phyloP scores from a whole-genome alignment of 2,888 invertebrate species.

The Lithophane leautieri region DNA sequence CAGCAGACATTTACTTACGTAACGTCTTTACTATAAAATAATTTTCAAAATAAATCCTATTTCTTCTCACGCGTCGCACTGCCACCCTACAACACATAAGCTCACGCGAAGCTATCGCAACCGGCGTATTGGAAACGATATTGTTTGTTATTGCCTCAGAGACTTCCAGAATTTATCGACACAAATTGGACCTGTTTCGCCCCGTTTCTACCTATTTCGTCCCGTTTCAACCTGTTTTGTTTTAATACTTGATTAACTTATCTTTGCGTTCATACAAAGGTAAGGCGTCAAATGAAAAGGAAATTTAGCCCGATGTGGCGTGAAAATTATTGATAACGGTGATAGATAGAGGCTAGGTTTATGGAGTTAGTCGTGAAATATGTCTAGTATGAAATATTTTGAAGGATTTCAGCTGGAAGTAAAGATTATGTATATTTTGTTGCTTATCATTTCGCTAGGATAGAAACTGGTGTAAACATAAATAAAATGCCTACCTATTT shows the following conservation, averaged over 20 bases:
- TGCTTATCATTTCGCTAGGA: neutral
- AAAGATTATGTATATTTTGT: neutral
- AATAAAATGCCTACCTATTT: too few relatives aligned
- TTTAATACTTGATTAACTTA: conserved; percentile 77
- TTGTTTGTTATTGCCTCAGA: conserved; percentile 80
- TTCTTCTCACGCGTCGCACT: neutral
- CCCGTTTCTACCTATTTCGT: conserved; percentile 22
- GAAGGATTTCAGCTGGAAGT: conserved; percentile 16
- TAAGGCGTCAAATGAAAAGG: conserved; percentile 43
- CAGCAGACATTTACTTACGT: too few relatives aligned
- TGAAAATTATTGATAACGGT: conserved; percentile 50
- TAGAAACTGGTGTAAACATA: neutral
- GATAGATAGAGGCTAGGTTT: conserved; percentile 12
- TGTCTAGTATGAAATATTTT: conserved; percentile 23
- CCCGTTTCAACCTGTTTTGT: conserved; percentile 68
- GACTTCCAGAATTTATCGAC: conserved; percentile 72
- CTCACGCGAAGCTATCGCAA: conserved; percentile 65
- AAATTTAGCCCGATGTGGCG: conserved; percentile 41
- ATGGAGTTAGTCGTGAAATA: conserved; percentile 15
- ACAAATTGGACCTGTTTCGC: conserved; percentile 71
- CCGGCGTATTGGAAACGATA: conserved; percentile 78
- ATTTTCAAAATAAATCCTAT: neutral
- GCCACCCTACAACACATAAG: conserved; percentile 55
- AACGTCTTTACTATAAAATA: neutral
- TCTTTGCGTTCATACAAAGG: conserved; percentile 47